Conservation (phyloP, 2,113 vertebrate species). For the Sylvia atricapilla region DNA sequence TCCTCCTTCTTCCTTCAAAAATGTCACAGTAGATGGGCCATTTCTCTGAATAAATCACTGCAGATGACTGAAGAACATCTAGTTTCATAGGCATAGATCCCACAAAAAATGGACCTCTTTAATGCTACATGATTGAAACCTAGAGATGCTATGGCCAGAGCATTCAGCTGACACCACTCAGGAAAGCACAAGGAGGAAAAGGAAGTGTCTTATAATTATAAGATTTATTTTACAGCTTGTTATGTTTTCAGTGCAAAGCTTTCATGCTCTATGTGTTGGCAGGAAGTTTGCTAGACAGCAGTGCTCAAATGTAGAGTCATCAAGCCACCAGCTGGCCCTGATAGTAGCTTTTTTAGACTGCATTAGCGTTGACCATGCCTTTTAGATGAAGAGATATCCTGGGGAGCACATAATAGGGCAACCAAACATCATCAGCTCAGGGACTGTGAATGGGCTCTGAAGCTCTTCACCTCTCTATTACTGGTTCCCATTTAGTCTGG, state of each 20-base stretch:
- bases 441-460: neutral
- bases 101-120: neutral
- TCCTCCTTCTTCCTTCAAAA: neutral
- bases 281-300: constrained; percentile 39
- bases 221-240: constrained; percentile 34
- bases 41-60: neutral
- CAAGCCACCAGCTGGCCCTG: constrained; percentile 45
- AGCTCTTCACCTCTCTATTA: neutral
- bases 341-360: neutral
- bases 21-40: neutral
- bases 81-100: neutral
- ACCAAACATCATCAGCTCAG: neutral
- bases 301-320: constrained; percentile 5
- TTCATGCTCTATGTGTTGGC: neutral
- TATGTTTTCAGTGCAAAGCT: constrained; percentile 35
- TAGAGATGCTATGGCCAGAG: neutral
- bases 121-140: neutral
- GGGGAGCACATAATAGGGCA: neutral
- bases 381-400: neutral
- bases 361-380: neutral
- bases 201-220: neutral
- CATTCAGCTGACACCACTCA: constrained; percentile 18
- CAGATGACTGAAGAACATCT: neutral
- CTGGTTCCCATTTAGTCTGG: neutral
- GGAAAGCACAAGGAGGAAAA: constrained; percentile 6